Base-by-base conservation (phyloP, 2,888 invertebrate species). In the Graphium colonna region DNA sequence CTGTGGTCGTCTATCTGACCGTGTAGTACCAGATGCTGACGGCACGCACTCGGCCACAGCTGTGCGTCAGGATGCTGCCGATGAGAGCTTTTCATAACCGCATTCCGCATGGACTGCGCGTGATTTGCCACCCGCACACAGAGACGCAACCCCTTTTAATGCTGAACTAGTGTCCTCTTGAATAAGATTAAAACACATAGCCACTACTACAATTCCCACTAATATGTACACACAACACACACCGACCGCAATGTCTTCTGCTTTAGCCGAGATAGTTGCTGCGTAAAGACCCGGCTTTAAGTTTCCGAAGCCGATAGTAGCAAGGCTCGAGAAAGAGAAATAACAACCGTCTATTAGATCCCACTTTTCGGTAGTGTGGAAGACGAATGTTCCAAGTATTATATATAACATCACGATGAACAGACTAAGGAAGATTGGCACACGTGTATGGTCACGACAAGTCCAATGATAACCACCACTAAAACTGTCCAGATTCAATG, bases 331-430 rank as follows among this genome's bases (percentile, higher is more conserved):
- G 79, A 95, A 95, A 66, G 95, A 95, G 74, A 95, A 95, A 76
- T 94, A 95, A 57, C 94, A 91, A 28, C 97, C 97, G 71, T 98
- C 98, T 49, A 98, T 90, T 38, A 96, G 92, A 56, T 93, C 94
- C 99, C 98, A 99, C 63, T 93, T 93, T 79, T 98, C 98, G 74
- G 98, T 94, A 50, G 95, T 91, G 57, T 95, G 94, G 81, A 99
- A 99, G 61, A 98, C 91, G 56, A 96, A 90, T 0, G 98, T 96
- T 10, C 98, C 98, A 31, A 96, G 93, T 55, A 95, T 94, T 68
- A 98, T 93, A 82, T 98, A 98, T 62, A 94, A 91, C 44, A 96
- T 90, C 68, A 98, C 93, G 40, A 98, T 94, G 62, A 96, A 87
- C 57, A 98, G 87, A 73, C 97, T 97, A 47, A 98, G 91, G 50